Evolutionary conservation across 2,888 invertebrate genomes (phyloP).

Genomic region (Epinotia demarniana): DNA sequence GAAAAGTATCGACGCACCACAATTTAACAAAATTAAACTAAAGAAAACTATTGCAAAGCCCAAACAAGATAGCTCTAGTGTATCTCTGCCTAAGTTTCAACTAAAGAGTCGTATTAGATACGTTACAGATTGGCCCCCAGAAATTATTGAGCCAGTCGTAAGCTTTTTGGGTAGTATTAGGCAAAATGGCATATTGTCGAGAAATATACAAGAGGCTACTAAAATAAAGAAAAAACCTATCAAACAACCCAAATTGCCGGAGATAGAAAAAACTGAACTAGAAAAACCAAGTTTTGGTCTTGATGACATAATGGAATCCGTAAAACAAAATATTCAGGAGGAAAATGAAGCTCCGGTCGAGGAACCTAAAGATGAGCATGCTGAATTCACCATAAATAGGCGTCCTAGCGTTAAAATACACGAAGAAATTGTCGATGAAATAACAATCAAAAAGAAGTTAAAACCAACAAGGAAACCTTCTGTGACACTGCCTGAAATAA

Average conservation of each 20-base stretch:
- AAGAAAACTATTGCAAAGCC: constrained; percentile 84
- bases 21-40: constrained; percentile 88
- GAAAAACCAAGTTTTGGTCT: constrained; percentile 83
- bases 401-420: constrained; percentile 76
- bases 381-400: constrained; percentile 70
- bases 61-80: constrained; percentile 72
- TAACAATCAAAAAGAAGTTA: constrained; percentile 90
- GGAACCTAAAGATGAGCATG: constrained; percentile 62
- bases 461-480: constrained; percentile 87
- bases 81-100: constrained; percentile 87
- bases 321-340: constrained; percentile 58
- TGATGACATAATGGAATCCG: constrained; percentile 75
- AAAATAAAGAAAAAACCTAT: constrained; percentile 85
- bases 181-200: constrained; percentile 88
- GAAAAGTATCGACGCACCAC: constrained; percentile 85
- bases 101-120: constrained; percentile 89
- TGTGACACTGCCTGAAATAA: constrained; percentile 88
- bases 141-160: constrained; percentile 79
- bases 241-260: constrained; percentile 83
- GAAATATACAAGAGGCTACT: constrained; percentile 88
- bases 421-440: constrained; percentile 84
- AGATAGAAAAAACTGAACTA: constrained; percentile 82
- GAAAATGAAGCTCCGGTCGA: constrained; percentile 59
- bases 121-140: constrained; percentile 86
- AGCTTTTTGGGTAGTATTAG: constrained; percentile 83